phyloP scores from a whole-genome alignment of 2,113 vertebrate species.

The Actenoides lindsayi region DNA sequence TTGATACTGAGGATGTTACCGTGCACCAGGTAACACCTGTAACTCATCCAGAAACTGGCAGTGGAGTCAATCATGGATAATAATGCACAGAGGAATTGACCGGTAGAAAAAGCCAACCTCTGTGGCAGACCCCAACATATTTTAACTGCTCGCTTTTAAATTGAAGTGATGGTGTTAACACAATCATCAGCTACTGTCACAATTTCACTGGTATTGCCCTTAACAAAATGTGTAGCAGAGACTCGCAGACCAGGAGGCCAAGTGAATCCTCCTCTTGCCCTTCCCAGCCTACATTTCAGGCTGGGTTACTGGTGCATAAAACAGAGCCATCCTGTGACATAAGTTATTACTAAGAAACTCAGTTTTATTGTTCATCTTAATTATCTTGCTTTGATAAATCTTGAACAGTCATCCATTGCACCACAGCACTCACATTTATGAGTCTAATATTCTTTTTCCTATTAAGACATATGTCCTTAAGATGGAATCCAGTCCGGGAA shows the following conservation, averaged over 20 bases:
- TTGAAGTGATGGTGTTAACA: not conserved
- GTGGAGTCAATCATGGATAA: not conserved
- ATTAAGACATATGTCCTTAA: constrained; percentile 66
- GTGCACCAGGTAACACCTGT: no score
- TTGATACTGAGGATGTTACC: not conserved
- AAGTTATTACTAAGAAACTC: not conserved
- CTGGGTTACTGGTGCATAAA: not conserved
- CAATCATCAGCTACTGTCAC: not conserved
- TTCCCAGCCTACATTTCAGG: not conserved
- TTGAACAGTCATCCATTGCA: constrained; percentile 15
- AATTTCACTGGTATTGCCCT: not conserved
- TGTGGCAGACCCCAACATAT: not conserved
- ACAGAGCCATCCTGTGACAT: not conserved
- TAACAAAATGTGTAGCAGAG: not conserved
- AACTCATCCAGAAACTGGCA: not conserved
- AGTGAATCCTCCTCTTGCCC: not conserved
- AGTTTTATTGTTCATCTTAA: constrained; percentile 47
- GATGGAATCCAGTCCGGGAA: constrained; percentile 59
- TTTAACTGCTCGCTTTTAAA: not conserved
- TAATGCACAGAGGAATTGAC: not conserved
- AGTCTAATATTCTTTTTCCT: constrained; percentile 64
- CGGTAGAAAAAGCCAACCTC: rapidly evolving
- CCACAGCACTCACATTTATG: constrained; percentile 53
- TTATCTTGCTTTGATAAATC: constrained; percentile 62
- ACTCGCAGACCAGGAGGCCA: not conserved